Conservation (phyloP, 2,888 invertebrate genomes). For the Hypomecis punctinalis region DNA sequence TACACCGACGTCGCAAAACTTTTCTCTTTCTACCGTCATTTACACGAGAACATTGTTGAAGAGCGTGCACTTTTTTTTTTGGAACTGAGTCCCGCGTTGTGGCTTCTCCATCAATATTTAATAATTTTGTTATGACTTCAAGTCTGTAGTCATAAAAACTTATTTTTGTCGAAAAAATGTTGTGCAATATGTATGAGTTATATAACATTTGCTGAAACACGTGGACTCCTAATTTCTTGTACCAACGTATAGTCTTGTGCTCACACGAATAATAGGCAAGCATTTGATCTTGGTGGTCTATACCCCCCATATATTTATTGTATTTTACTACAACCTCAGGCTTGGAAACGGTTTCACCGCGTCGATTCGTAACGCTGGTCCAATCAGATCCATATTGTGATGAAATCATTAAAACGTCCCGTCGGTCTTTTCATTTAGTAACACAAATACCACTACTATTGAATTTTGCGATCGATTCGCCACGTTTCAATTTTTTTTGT, state of each 20-base stretch:
- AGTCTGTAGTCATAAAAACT: slow-evolving; percentile 8
- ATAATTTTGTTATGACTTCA: slow-evolving; percentile 7
- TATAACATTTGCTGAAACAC: slow-evolving; percentile 36
- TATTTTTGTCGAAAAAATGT: slow-evolving; percentile 8
- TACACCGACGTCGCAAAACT: background rate
- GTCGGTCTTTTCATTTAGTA: slow-evolving; percentile 3
- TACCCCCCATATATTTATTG: slow-evolving; percentile 34
- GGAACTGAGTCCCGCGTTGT: background rate
- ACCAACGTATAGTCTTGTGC: slow-evolving; percentile 36
- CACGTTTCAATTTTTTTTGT: slow-evolving; percentile 3
- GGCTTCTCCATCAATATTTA: background rate
- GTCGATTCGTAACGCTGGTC: slow-evolving; percentile 29
- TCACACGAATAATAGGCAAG: slow-evolving; percentile 32
- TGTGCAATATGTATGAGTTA: slow-evolving; percentile 31
- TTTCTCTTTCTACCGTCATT: background rate
- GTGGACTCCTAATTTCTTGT: slow-evolving; percentile 38
- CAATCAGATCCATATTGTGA: slow-evolving; percentile 31
- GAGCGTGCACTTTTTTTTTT: background rate
- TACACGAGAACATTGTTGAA: background rate
- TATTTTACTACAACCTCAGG: slow-evolving; percentile 38
- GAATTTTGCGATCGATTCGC: background rate
- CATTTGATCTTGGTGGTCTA: slow-evolving; percentile 34
- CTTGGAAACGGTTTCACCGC: slow-evolving; percentile 31
- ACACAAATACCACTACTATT: slow-evolving; percentile 7
- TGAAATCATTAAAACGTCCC: slow-evolving; percentile 11